Evolutionary conservation across 2,888 invertebrate species (phyloP).

Genomic region (Sturmia bella): DNA sequence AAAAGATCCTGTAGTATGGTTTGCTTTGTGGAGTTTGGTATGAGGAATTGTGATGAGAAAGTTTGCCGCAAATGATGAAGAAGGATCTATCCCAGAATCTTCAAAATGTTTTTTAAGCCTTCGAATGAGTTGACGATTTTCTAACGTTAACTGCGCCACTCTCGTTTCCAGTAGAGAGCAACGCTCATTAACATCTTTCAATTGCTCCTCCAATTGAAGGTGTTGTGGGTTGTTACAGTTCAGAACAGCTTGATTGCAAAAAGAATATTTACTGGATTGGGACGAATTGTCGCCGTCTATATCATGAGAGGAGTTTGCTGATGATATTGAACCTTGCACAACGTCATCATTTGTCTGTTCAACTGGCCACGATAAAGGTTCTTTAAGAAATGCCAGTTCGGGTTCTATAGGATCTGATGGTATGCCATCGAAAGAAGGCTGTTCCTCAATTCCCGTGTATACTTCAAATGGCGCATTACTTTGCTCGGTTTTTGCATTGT

Average conservation of each 20-base stretch:
- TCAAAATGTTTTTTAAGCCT: conserved; percentile 78
- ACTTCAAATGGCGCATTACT: conserved; percentile 51
- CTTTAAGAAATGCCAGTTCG: conserved; percentile 76
- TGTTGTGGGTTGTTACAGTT: conserved; percentile 69
- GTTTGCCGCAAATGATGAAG: conserved; percentile 77
- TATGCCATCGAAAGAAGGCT: background rate
- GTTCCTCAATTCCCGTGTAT: conserved; percentile 39
- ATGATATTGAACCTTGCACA: conserved; percentile 25
- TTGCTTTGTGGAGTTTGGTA: conserved; percentile 76
- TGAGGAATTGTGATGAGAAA: conserved; percentile 81
- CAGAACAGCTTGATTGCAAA: conserved; percentile 70
- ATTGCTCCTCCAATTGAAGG: conserved; percentile 75
- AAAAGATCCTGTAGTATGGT: conserved; percentile 72
- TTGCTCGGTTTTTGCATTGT: conserved; percentile 63
- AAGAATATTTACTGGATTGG: conserved; percentile 79
- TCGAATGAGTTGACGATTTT: conserved; percentile 79
- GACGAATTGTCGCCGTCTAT: conserved; percentile 77
- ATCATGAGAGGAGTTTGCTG: conserved; percentile 53
- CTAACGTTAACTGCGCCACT: conserved; percentile 79
- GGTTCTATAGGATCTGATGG: conserved; percentile 76
- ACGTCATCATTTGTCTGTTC: background rate
- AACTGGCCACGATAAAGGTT: conserved; percentile 72
- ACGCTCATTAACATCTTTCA: conserved; percentile 77
- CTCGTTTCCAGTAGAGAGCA: conserved; percentile 79
- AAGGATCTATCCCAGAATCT: conserved; percentile 78